Base-by-base conservation (phyloP, 2,888 invertebrate genomes). In the Dendrolimus houi region DNA sequence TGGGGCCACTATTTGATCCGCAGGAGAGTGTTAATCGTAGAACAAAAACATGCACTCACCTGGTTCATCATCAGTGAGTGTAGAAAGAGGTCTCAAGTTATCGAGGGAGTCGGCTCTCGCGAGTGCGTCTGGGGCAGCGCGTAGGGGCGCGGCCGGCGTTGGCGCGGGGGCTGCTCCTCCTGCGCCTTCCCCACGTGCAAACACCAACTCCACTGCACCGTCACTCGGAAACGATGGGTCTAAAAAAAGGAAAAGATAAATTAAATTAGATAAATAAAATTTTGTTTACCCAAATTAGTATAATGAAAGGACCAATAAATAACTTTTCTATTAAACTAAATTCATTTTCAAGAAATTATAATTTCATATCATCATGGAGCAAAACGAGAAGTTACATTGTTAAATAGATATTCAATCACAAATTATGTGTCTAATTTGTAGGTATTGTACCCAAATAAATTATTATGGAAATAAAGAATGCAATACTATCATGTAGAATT, bases 141-240 rank as follows among this genome's bases (percentile, higher is more conserved):
- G 92, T 59, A 94, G 92, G 1, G 94, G 94, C 8, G 94, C 94
- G 2, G 94, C 94, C 41, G 94, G 95, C 14, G 94, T 95, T 2
- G 94, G 94, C 9, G 94, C 93, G 10, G 94, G 94, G 52, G 93
- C 92, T 1, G 94, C 93, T 13, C 85, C 88, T 0, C 92, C 88
- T 53, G 77, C 65, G 1, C 86, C 87, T 42, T 82, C 85, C 9
- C 88, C 85, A 9, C 92, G 92, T 54, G 95, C 94, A 85, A 96
- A 96, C 73, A 96, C 94, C 58, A 97, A 91, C 78, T 96, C 96
- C 58, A 97, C 95, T n/a, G 95, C 95, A 40, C 96, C 96, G 77
- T 95, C 95, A 54, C 92, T 90, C n/a, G 96, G 96, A 84, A 96
- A 97, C 66, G 96, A 92, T 40, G 94, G 92, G 86, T 96, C 96